Conservation (phyloP, 2,888 invertebrate species). For the Ormyrus pomaceus region DNA sequence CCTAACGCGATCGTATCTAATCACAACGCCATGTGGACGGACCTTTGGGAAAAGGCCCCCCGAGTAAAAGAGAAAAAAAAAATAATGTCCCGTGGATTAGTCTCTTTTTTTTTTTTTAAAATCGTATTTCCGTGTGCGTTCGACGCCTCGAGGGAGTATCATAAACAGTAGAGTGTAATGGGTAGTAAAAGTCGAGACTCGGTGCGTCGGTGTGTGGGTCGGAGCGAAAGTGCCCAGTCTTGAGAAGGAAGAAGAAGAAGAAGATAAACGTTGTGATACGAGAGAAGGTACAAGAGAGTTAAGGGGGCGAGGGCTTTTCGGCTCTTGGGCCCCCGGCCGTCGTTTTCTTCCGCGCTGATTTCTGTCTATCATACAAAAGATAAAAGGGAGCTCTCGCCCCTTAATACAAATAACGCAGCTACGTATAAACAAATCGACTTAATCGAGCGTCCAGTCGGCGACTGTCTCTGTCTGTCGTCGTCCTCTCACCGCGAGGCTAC, state of each 20-base stretch:
- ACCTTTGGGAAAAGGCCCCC: slow-evolving; percentile 22
- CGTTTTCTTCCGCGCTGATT: slow-evolving; percentile 1
- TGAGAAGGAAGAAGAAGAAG: slow-evolving; percentile 19
- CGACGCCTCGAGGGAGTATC: slow-evolving; percentile 1
- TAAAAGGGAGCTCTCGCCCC: neutral
- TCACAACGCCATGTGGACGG: slow-evolving; percentile 63
- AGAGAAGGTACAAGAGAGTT: slow-evolving; percentile 50
- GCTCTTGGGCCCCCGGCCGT: neutral
- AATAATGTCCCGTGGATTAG: neutral
- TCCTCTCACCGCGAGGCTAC: neutral
- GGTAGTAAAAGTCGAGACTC: neutral
- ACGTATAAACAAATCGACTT: neutral
- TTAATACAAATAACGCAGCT: slow-evolving; percentile 19
- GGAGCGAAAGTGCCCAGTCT: slow-evolving; percentile 46
- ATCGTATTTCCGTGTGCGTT: neutral
- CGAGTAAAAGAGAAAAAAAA: slow-evolving; percentile 10
- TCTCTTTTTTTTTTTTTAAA: slow-evolving; percentile 1
- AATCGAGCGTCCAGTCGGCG: neutral
- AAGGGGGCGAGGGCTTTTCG: neutral
- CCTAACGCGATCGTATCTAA: slow-evolving; percentile 64
- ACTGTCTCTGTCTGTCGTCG: neutral
- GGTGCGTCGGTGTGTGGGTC: neutral
- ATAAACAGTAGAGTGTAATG: neutral
- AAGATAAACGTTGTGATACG: slow-evolving; percentile 32
- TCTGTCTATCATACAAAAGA: slow-evolving; percentile 38